phyloP scores from a whole-genome alignment of 2,113 vertebrate species.

The Amblyornis subalaris region DNA sequence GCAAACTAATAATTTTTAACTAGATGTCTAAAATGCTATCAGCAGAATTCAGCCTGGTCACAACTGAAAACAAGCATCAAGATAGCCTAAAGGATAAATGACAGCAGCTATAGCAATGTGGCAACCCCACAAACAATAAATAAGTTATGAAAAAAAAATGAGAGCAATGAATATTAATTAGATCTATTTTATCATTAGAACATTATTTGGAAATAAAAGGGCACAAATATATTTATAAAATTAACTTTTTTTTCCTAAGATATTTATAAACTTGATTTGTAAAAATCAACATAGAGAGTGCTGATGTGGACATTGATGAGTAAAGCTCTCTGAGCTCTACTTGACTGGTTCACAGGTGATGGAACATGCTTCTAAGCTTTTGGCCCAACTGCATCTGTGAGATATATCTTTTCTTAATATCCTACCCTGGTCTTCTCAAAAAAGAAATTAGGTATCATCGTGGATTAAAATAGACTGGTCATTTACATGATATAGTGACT shows the following conservation, averaged over 20 bases:
- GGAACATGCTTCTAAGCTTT: not conserved
- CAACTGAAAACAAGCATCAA: not conserved
- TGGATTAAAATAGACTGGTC: not conserved
- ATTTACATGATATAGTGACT: not conserved
- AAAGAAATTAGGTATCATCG: not conserved
- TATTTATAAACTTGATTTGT: not conserved
- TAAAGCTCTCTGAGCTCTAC: not conserved
- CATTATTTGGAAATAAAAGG: not conserved
- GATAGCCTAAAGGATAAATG: not conserved
- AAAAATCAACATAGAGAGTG: not conserved
- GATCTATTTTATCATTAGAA: not conserved
- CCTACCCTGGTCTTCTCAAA: not conserved
- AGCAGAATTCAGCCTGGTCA: not conserved
- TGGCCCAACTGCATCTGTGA: not conserved
- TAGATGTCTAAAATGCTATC: not conserved
- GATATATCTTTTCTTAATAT: not conserved
- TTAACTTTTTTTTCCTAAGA: not conserved
- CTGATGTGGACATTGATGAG: not conserved
- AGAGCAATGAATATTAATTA: not conserved
- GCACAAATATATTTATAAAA: rapidly evolving
- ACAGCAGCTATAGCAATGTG: not conserved
- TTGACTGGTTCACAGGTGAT: not conserved
- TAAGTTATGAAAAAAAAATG: not conserved
- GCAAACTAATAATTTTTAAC: not conserved
- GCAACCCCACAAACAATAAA: not conserved